Percentiles rank a stretch among this genome's conserved stretches.
These are phyloP conservation scores for Lateolabrax maculatus DNA, from an alignment of 2,797 vertebrate genomes.

Conservation along the genomic window DNA sequence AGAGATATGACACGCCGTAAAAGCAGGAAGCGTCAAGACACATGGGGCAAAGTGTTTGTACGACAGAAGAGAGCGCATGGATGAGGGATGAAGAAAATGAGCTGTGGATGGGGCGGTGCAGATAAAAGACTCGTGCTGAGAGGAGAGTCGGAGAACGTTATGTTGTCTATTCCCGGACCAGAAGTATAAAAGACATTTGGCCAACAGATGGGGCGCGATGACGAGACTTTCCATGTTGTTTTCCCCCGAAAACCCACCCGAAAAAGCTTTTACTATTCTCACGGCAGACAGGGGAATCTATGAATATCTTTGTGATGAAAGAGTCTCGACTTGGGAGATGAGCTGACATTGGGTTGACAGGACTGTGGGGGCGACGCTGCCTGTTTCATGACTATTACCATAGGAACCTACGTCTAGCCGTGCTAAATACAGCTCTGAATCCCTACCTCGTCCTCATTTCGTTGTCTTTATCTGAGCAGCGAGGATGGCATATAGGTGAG, in stretches of 20 bases:
- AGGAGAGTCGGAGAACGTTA: conserved; percentile 45
- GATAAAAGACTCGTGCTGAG: conserved; percentile 49
- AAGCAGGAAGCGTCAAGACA: conserved; percentile 48
- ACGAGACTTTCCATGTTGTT: conserved; percentile 19
- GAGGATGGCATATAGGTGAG: conserved; percentile 20
- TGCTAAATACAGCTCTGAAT: conserved; percentile 41
- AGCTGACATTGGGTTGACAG: conserved; percentile 47
- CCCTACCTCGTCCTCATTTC: conserved; percentile 30
- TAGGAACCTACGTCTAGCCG: conserved; percentile 50
- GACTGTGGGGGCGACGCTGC: conserved; percentile 41
- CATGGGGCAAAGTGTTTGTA: conserved; percentile 40
- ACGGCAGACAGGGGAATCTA: conserved; percentile 21
- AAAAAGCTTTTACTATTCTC: conserved; percentile 22
- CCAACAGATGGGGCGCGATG: conserved; percentile 41
- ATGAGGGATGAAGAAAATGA: conserved; percentile 62
- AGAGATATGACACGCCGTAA: conserved; percentile 42
- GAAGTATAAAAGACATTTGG: conserved; percentile 26
- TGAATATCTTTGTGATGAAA: conserved; percentile 38
- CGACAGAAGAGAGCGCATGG: conserved; percentile 43
- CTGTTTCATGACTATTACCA: conserved; percentile 50
- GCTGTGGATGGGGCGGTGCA: conserved; percentile 55
- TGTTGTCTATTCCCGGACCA: not conserved
- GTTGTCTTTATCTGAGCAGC: conserved; percentile 28
- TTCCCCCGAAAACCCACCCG: not conserved
- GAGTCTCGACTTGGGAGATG: conserved; percentile 37